These are phyloP conservation scores for Morone saxatilis DNA, from an alignment of 2,113 vertebrate species.

Conservation along the genomic window DNA sequence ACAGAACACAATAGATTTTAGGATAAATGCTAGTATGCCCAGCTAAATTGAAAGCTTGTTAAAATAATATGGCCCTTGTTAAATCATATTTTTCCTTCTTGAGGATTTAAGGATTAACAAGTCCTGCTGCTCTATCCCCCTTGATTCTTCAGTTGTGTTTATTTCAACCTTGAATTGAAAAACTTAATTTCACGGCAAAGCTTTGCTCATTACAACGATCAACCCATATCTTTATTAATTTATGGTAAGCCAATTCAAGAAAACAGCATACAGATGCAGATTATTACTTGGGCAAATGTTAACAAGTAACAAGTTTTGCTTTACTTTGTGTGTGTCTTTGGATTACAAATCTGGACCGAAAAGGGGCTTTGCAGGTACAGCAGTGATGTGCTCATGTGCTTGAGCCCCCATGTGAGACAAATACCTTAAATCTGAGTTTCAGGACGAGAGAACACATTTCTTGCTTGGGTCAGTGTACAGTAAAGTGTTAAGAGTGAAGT, in stretches of 20 bases:
- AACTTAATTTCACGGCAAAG: constrained; percentile 61
- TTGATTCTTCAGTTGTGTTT: constrained; percentile 60
- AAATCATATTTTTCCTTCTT: constrained; percentile 66
- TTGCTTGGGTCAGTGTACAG: constrained; percentile 31
- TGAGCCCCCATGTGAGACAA: constrained; percentile 50
- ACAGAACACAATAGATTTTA: constrained; percentile 50
- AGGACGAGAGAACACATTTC: constrained; percentile 46
- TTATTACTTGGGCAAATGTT: background rate
- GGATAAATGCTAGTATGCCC: constrained; percentile 50
- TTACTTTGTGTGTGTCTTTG: constrained; percentile 4
- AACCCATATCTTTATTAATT: constrained; percentile 54
- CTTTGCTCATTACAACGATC: constrained; percentile 55
- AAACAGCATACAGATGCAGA: constrained; percentile 19
- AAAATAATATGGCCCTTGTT: constrained; percentile 67
- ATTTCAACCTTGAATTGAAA: constrained; percentile 75
- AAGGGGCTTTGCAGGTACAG: constrained; percentile 17
- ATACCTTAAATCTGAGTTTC: constrained; percentile 59
- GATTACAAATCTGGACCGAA: background rate
- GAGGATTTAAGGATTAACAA: constrained; percentile 73
- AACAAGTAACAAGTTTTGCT: constrained; percentile 1
- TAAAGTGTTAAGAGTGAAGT: constrained; percentile 49
- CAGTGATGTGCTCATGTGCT: constrained; percentile 11
- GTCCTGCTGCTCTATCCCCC: constrained; percentile 43
- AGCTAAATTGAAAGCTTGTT: constrained; percentile 64
- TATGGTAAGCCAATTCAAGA: constrained; percentile 26